Evolutionary conservation across 2,888 invertebrate genomes (phyloP), one percentile per base, ranked within the genome.

Genomic region (Meliscaeva auricollis): DNA sequence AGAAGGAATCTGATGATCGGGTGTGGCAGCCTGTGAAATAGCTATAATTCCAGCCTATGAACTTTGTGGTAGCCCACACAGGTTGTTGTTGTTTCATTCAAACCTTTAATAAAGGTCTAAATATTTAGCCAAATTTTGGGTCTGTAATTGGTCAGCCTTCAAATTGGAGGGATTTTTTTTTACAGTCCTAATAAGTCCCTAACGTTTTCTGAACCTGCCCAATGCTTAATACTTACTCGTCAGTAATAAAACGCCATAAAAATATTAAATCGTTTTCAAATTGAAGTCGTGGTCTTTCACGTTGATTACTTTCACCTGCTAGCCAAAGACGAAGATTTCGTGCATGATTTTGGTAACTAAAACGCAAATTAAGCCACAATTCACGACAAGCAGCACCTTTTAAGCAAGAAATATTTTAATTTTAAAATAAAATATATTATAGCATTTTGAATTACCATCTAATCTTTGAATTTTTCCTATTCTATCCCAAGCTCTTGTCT

Each of bases 251-350:
- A n/a, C 88, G 78, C 81, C 89, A 91, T 0, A 91, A 87, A 46
- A 91, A 91, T 38, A 89, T n/a, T 38, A 91, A 30, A 26, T 91
- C 89, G 20, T 89, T 88, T 66, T 90, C 91, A 30, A 89, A 87
- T n/a, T 87, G 35, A 88, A 90, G 88, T 0, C 75, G 74, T 3
- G 90, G 90, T 15, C 90, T 88, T 1, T 62, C 73, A 3, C 77
- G 85, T 11, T 54, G 22, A 7, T 35, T 26, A 35, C 87, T 87
- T 13, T 52, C 80, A 0, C 76, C 73, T 1, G 85, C 74, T 6
- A 89, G 87, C 74, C 88, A 89, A 4, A 70, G 74, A 0, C 88
- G 88, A 26, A 91, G 73, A 2, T 81, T 87, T 3, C 89, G 88
- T 2, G 89, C 89, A 85, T 90, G 88, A 0, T 68, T 82, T 69